phyloP scores from a whole-genome alignment of 2,888 invertebrate genomes.

The Ennomos quercinarius region DNA sequence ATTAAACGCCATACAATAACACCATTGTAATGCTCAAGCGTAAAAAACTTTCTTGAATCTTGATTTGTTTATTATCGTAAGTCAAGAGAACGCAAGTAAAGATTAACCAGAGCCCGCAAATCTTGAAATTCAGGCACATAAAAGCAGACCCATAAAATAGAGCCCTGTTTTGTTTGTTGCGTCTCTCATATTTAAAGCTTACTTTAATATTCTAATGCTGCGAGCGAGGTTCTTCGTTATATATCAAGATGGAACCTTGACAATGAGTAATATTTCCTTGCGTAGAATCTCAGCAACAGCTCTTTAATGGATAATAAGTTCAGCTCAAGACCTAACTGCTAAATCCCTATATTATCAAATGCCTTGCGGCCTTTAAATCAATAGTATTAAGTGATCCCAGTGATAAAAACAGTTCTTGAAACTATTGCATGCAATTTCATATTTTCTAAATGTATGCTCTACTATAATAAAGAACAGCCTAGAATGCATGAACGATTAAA shows the following conservation, averaged over 20 bases:
- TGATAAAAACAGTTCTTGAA: too few relatives aligned
- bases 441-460: too few relatives aligned
- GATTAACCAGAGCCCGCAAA: constrained; percentile 40
- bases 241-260: constrained; percentile 57
- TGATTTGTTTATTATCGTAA: constrained; percentile 17
- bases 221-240: constrained; percentile 51
- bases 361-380: too few relatives aligned
- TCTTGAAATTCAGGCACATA: constrained; percentile 40
- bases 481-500: too few relatives aligned
- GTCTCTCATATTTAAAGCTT: constrained; percentile 44
- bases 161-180: constrained; percentile 39
- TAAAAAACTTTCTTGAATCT: constrained; percentile 10
- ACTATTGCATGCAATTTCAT: too few relatives aligned
- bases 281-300: constrained; percentile 56
- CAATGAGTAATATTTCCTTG: constrained; percentile 66
- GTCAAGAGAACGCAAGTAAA: constrained; percentile 20
- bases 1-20: not conserved
- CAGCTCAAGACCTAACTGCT: not conserved
- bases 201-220: constrained; percentile 48
- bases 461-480: too few relatives aligned
- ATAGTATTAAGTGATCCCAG: too few relatives aligned
- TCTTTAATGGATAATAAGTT: constrained; percentile 64
- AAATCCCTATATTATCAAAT: too few relatives aligned
- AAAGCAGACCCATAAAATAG: constrained; percentile 40
- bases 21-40: constrained; percentile 5